Evolutionary conservation across 2,888 invertebrate genomes (phyloP).

Genomic region (Enchytraeus crypticus): DNA sequence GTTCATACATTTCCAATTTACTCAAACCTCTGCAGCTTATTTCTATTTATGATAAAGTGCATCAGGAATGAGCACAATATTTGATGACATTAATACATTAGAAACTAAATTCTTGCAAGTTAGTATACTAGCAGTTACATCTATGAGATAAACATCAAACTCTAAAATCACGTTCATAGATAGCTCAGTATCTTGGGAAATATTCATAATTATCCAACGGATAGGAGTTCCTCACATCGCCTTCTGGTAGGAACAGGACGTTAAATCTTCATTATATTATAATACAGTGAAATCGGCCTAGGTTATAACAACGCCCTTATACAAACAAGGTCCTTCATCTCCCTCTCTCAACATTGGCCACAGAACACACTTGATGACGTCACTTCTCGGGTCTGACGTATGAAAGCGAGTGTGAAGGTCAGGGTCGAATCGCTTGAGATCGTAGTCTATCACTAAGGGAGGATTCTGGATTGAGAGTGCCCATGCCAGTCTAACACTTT

Average conservation of each 20-base stretch:
- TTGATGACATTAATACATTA: no score
- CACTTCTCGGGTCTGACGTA: conserved; percentile 64
- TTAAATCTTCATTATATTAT: neutral
- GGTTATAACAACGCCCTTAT: conserved; percentile 77
- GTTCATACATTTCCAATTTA: no score
- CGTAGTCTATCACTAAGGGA: conserved; percentile 51
- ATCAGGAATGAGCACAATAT: no score
- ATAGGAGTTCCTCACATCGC: neutral
- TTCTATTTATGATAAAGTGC: no score
- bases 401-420: conserved; percentile 73
- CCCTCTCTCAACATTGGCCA: conserved; percentile 76
- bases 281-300: no score
- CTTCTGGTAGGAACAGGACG: neutral
- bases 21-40: no score
- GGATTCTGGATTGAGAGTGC: conserved; percentile 62
- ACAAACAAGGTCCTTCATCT: conserved; percentile 63
- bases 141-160: no score
- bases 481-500: conserved; percentile 81
- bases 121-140: no score
- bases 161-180: no score
- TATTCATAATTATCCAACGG: no score
- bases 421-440: conserved; percentile 58
- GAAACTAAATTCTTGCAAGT: no score
- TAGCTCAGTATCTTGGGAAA: no score
- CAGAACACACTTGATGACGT: conserved; percentile 68